Evolutionary conservation across 1,140 invertebrate species (phyloP).

Genomic region (Hyphantria cunea): DNA sequence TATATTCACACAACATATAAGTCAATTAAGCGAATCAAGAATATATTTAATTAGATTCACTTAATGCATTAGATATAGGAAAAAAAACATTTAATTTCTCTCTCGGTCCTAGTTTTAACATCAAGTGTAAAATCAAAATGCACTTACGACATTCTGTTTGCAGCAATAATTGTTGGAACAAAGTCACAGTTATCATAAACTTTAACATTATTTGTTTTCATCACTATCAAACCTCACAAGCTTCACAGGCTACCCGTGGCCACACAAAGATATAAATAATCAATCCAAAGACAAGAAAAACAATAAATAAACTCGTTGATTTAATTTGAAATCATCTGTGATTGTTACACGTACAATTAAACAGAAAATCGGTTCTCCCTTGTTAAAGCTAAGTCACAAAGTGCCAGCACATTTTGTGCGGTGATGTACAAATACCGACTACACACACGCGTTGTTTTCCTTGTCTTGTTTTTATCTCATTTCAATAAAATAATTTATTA

Average conservation of each 20-base stretch:
- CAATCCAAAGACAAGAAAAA: too few relatives aligned
- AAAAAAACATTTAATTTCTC: too few relatives aligned
- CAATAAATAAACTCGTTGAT: too few relatives aligned
- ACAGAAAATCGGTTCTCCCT: neutral
- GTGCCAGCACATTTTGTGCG: neutral
- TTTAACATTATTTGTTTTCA: slow-evolving; percentile 1
- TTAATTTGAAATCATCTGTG: too few relatives aligned
- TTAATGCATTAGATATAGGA: too few relatives aligned
- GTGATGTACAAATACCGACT: neutral
- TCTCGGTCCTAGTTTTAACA: too few relatives aligned
- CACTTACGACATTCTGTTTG: neutral
- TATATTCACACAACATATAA: too few relatives aligned
- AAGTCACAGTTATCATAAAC: neutral
- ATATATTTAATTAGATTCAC: too few relatives aligned
- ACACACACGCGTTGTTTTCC: neutral
- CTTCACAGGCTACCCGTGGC: neutral
- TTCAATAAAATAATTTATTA: neutral
- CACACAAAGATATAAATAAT: too few relatives aligned
- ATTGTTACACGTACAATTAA: too few relatives aligned
- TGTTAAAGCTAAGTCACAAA: neutral
- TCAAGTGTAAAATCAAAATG: neutral
- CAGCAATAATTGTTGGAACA: neutral
- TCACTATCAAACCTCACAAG: neutral
- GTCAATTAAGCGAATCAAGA: too few relatives aligned
- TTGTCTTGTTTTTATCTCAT: neutral